These are phyloP conservation scores for Aix galericulata DNA, from an alignment of 2,113 vertebrate genomes.

Conservation along the genomic window DNA sequence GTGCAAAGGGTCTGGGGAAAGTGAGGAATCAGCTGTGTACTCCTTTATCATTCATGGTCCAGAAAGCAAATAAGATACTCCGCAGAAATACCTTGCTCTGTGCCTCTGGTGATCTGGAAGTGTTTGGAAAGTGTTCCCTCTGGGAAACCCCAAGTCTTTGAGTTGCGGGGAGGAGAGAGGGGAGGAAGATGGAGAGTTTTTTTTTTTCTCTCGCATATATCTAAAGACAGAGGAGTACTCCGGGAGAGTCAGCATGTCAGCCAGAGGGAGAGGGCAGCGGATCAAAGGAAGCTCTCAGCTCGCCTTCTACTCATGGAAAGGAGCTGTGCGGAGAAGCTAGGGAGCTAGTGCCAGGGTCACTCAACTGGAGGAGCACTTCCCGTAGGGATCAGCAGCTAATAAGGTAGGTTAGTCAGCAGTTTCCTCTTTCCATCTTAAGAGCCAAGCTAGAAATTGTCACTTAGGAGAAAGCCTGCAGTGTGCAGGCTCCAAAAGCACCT, in stretches of 20 bases:
- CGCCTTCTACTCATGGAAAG: constrained; percentile 77
- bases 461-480: constrained; percentile 27
- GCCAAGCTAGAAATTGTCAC: background rate
- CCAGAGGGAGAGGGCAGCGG: constrained; percentile 79
- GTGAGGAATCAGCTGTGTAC: constrained; percentile 16
- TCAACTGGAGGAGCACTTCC: constrained; percentile 81
- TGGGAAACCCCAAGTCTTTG: constrained; percentile 14
- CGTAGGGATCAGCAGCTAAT: constrained; percentile 78
- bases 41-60: background rate
- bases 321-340: constrained; percentile 80
- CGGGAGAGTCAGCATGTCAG: constrained; percentile 81
- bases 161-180: constrained; percentile 45
- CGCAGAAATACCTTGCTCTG: constrained; percentile 21
- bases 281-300: constrained; percentile 79
- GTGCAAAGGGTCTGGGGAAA: constrained; percentile 18
- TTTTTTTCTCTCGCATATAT: constrained; percentile 64
- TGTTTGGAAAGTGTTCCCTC: constrained; percentile 17
- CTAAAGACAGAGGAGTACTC: constrained; percentile 80
- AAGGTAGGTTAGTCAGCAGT: constrained; percentile 83
- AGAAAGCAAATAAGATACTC: constrained; percentile 14
- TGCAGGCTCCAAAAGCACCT: background rate
- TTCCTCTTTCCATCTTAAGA: constrained; percentile 41
- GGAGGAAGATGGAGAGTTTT: constrained; percentile 61
- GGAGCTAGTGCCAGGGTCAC: constrained; percentile 84
- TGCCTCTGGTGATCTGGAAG: constrained; percentile 18